These are phyloP conservation scores for Enteromius mattozi DNA, from an alignment of 2,797 vertebrate genomes.

Conservation along the genomic window DNA sequence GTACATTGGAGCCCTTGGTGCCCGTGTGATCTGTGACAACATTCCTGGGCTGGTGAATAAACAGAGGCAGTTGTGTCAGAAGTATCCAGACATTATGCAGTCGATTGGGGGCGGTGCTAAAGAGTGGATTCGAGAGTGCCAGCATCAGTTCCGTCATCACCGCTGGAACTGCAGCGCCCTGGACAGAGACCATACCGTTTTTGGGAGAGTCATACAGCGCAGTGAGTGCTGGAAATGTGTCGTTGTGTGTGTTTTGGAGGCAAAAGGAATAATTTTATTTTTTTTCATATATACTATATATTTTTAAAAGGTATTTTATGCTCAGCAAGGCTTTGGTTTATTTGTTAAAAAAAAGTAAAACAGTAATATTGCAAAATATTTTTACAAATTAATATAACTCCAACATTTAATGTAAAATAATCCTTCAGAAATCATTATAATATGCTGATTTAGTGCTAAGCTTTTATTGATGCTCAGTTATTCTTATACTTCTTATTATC, in stretches of 20 bases:
- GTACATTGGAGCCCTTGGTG: slow-evolving; percentile 95
- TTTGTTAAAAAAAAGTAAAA: background rate
- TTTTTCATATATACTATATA: background rate
- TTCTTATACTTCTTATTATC: background rate
- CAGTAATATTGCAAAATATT: background rate
- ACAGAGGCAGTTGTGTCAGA: slow-evolving; percentile 95
- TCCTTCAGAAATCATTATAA: background rate
- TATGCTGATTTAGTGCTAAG: background rate
- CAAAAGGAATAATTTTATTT: background rate
- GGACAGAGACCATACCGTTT: slow-evolving; percentile 96
- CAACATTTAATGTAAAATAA: background rate
- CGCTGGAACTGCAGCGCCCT: slow-evolving; percentile 99
- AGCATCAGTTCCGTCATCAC: slow-evolving; percentile 97
- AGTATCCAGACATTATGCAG: slow-evolving; percentile 97
- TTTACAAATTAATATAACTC: background rate
- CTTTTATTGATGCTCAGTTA: background rate
- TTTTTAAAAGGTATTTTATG: background rate
- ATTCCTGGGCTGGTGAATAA: slow-evolving; percentile 96
- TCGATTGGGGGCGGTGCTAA: slow-evolving; percentile 94
- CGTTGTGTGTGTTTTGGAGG: background rate
- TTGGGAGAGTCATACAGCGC: slow-evolving; percentile 91
- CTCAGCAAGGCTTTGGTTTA: background rate
- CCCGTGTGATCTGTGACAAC: slow-evolving; percentile 96
- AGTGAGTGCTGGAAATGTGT: slow-evolving; percentile 82
- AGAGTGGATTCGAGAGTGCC: slow-evolving; percentile 97